These are phyloP conservation scores for Lophius piscatorius DNA, from an alignment of 2,113 vertebrate genomes.

Conservation along the genomic window DNA sequence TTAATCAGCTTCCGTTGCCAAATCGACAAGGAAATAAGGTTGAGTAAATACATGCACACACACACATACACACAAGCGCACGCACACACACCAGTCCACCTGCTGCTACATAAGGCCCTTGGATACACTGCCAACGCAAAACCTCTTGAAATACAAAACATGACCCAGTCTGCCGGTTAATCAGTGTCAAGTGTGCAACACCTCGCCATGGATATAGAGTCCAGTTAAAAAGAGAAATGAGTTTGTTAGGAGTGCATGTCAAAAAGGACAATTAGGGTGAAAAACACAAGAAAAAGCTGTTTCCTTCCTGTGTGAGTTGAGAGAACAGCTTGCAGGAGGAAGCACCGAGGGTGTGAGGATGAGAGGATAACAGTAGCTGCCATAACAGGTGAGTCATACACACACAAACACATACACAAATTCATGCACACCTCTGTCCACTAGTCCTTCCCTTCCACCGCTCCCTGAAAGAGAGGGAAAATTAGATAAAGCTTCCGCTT, in stretches of 20 bases:
- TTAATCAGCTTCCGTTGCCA: slow-evolving; percentile 10
- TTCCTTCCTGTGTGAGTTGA: slow-evolving; percentile 36
- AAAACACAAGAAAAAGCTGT: slow-evolving; percentile 25
- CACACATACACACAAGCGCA: too few species aligned
- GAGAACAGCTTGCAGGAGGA: slow-evolving; percentile 56
- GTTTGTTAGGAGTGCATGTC: slow-evolving; percentile 3
- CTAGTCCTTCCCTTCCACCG: slow-evolving; percentile 35
- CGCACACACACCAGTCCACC: too few species aligned
- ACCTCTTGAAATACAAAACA: too few species aligned
- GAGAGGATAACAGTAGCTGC: slow-evolving; percentile 54
- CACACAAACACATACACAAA: slow-evolving; percentile 22
- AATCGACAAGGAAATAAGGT: slow-evolving; percentile 34
- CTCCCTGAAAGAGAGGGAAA: slow-evolving; percentile 40
- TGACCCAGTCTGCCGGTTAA: too few species aligned
- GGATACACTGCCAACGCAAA: too few species aligned
- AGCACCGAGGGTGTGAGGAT: slow-evolving; percentile 50
- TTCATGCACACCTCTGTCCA: slow-evolving; percentile 35
- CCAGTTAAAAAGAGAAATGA: too few species aligned
- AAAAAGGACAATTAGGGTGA: slow-evolving; percentile 7
- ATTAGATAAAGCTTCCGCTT: neutral
- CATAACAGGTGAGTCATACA: slow-evolving; percentile 62
- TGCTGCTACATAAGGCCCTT: too few species aligned
- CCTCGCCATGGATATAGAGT: too few species aligned
- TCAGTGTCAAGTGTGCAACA: too few species aligned
- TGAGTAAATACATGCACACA: too few species aligned